phyloP scores from a whole-genome alignment of 1,140 invertebrate genomes.

The Aphelenchoides fujianensis region DNA sequence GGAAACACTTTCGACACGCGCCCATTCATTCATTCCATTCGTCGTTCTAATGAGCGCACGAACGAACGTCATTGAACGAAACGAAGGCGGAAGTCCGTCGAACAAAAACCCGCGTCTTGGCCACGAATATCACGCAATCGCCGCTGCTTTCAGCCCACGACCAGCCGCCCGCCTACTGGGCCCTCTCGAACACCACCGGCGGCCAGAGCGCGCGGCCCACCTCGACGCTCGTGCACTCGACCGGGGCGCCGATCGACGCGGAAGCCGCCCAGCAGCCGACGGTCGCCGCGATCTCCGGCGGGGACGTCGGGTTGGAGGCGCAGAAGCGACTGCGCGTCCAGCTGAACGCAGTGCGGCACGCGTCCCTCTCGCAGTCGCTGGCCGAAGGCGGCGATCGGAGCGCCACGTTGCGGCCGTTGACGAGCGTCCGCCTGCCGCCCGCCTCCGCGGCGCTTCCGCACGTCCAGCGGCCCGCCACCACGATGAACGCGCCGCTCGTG shows the following conservation, averaged over 20 bases:
- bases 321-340: conserved; percentile 2
- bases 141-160: not conserved
- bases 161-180: not conserved
- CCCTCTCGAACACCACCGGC: not conserved
- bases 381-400: not conserved
- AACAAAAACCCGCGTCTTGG: not conserved
- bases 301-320: not conserved
- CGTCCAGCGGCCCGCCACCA: not conserved
- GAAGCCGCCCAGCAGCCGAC: not conserved
- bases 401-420: not conserved
- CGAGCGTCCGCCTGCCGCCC: not conserved
- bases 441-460: not conserved
- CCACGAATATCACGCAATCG: no score
- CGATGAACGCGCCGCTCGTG: not conserved
- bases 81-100: no score
- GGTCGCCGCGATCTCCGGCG: not conserved
- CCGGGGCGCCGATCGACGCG: not conserved
- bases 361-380: not conserved
- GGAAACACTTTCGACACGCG: no score
- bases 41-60: no score
- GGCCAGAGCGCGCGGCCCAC: not conserved
- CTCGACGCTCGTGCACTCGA: not conserved
- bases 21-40: no score
- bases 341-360: conserved; percentile 9
- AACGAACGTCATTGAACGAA: no score